Base-by-base conservation (phyloP, 2,113 vertebrate genomes). In the Triplophysa siluroides region DNA sequence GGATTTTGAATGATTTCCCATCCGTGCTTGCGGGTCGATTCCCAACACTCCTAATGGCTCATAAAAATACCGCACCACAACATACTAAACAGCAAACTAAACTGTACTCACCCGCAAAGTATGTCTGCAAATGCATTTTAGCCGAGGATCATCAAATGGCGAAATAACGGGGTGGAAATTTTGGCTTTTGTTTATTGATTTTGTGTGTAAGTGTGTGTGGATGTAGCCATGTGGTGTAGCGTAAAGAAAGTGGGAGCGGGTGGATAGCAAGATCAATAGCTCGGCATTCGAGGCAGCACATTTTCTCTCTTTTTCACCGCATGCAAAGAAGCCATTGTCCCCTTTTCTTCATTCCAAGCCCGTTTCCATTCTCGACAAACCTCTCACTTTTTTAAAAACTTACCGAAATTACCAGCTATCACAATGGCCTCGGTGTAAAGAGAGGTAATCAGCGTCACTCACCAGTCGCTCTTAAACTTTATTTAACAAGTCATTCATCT, bases 401-500 rank as follows among this genome's bases (percentile, higher is more conserved):
- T n/a, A 60, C 54, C 78, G 67, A 81, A 81, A 75, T 78, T 68
- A 69, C 74, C 52, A 52, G 75, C 76, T 70, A 47, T 29, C 65
- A 63, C 58, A 84, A 76, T 65, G 76, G 21, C 56, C 56, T 64
- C 19, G 68, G 58, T 75, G 64, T 74, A 71, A 73, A 81, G 70
- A 79, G 65, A 77, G 70, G 45, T 76, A 76, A 79, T 65, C 67
- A 79, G 43, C 70, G 4, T 76, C 65, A 70, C 67, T 65, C 74
- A 66, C 54, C 19, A 70, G 61, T 60, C 47, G 60, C 70, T 79
- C 65, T 79, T 65, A 79, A 81, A 84, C 45, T 67, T 52, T 74
- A 84, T 81, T 81, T 81, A 84, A 78, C 56, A 10, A 61, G 68
- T 81, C 83, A 65, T 81, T 81, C 79, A 81, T 78, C 76, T 76